phyloP scores from a whole-genome alignment of 2,888 invertebrate species.

The Cosmia pyralina region DNA sequence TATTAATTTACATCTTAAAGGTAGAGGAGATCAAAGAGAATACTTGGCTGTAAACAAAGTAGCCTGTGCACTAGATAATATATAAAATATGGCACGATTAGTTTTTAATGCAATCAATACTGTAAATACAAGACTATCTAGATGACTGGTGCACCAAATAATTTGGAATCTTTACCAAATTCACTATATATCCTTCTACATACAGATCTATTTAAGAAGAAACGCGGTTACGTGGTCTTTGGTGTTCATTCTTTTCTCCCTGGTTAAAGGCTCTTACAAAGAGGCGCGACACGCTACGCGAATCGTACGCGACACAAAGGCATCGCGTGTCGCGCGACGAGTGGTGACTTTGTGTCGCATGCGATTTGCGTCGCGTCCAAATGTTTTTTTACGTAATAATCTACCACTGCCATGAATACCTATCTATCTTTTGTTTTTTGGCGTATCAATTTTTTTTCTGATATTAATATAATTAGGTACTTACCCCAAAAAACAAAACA shows the following conservation, averaged over 20 bases:
- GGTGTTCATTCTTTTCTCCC: too few relatives aligned
- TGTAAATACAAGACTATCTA: constrained; percentile 48
- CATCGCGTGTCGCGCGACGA: too few relatives aligned
- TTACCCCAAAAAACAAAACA: background rate
- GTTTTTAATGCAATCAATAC: constrained; percentile 2
- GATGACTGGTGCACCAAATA: constrained; percentile 34
- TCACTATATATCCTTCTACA: constrained; percentile 15
- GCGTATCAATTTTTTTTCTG: background rate
- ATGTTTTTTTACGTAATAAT: too few relatives aligned
- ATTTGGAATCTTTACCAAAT: constrained; percentile 6
- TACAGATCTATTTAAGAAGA: background rate
- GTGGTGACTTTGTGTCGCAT: too few relatives aligned
- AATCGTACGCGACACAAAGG: too few relatives aligned
- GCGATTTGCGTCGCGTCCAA: too few relatives aligned
- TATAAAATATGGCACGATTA: constrained; percentile 32
- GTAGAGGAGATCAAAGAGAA: constrained; percentile 69
- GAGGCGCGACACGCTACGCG: too few relatives aligned
- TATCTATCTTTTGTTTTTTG: too few relatives aligned
- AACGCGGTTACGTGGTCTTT: too few relatives aligned
- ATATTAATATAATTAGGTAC: background rate
- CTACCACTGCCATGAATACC: too few relatives aligned
- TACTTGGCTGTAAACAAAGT: constrained; percentile 39
- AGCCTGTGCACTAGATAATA: constrained; percentile 51
- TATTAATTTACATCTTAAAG: constrained; percentile 88
- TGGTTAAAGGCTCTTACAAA: too few relatives aligned